Evolutionary conservation across 1,140 invertebrate species (phyloP), one percentile per base, ranked within the genome.

Genomic region (Neuroterus valhalla): DNA sequence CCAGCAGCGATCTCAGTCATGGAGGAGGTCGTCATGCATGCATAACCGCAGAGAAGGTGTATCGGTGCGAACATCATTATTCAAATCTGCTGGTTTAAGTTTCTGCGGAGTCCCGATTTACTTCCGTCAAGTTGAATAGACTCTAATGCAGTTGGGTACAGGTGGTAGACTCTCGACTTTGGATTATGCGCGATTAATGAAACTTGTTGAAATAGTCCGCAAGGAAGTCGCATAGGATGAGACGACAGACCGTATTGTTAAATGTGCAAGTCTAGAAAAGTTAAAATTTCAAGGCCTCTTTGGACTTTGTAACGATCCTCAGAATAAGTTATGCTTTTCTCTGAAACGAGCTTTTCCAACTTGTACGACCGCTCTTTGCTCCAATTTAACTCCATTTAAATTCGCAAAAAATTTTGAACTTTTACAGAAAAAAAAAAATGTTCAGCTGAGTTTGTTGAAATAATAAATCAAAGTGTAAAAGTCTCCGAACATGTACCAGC

Each of bases 1-100:
- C 55, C 55, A 14, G 31, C 23, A 62, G 55, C 55, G 55, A 23
- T 62, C 55, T 38, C 55, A 62, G 26, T 15, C 12, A 38, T 21
- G 14, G 55, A 38, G 26, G 14, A 62, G 55, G 55, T 62, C 55
- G 55, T 62, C 55, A 62, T 50, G 79, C 73, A 76, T 81, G 79
- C 76, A 82, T 82, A 79, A 81, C 81, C 77, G 68, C 11, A 66
- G 23, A 77, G 74, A 75, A 75, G 70, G 19, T 52, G 67, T 55
- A 75, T 50, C 50, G 67, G 69, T 68, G 68, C 76, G 72, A 67
- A 68, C 71, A 66, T 74, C 76, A 77, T 80, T 81, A 83, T 83
- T 83, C 79, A 83, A 80, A 83, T 83, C 45, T 74, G 21, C 38
- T 52, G 73, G 66, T 75, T 70, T 74, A 79, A 78, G 79, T 78